A percentile compares a stretch with the other conserved stretches of the same genome.
phyloP scores from a whole-genome alignment of 2,113 vertebrate genomes.

The Coryphaenoides rupestris region DNA sequence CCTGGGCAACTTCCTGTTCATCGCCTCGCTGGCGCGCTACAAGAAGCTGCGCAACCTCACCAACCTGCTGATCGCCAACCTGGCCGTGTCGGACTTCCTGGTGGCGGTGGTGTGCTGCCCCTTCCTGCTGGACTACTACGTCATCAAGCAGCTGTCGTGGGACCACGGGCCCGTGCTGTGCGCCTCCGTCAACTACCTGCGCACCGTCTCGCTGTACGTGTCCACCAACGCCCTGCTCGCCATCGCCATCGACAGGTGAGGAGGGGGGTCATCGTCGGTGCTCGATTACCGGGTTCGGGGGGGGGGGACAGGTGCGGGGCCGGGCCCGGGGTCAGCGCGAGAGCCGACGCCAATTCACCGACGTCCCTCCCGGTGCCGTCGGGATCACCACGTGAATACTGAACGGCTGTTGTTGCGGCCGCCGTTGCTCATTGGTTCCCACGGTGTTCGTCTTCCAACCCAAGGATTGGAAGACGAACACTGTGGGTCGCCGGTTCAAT shows the following conservation, averaged over 20 bases:
- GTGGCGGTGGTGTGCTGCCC: conserved; percentile 95
- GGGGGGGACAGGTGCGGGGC: not conserved
- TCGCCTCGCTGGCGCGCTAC: conserved; percentile 83
- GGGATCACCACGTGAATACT: too few species aligned
- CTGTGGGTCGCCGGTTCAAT: too few species aligned
- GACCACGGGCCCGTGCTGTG: conserved; percentile 87
- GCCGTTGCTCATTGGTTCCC: too few species aligned
- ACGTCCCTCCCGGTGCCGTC: too few species aligned
- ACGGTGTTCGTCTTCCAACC: too few species aligned
- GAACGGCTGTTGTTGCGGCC: too few species aligned
- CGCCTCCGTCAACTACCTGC: conserved; percentile 88
- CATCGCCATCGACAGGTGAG: conserved; percentile 96
- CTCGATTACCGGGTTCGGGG: not conserved
- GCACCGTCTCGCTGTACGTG: conserved; percentile 90
- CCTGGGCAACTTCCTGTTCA: conserved; percentile 86
- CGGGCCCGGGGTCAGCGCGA: too few species aligned
- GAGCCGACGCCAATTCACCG: too few species aligned
- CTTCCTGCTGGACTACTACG: conserved; percentile 96
- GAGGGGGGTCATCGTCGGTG: conserved; percentile 42
- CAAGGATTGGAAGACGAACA: too few species aligned
- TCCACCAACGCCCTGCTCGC: conserved; percentile 95
- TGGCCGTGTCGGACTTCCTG: conserved; percentile 94
- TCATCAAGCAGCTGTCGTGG: conserved; percentile 92
- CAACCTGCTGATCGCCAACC: conserved; percentile 93
- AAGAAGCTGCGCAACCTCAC: conserved; percentile 95